Conservation (phyloP, 2,113 vertebrate species). For the Procavia capensis region DNA sequence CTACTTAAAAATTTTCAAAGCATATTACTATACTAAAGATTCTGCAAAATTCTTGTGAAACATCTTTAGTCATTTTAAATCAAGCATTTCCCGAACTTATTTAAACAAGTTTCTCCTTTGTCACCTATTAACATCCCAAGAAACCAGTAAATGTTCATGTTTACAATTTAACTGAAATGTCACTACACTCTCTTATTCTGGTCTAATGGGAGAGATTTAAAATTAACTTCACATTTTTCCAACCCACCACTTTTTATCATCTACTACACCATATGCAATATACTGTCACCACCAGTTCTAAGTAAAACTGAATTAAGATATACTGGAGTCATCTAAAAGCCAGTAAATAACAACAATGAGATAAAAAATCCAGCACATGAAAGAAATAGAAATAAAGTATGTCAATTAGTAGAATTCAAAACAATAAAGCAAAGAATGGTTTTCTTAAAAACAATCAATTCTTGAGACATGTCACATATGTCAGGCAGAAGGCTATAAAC, state of each 20-base stretch:
- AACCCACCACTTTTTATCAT: neutral
- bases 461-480: neutral
- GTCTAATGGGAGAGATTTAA: neutral
- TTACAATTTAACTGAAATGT: conserved; percentile 14
- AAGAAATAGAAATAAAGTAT: neutral
- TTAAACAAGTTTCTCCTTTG: neutral
- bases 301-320: neutral
- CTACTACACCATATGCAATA: neutral
- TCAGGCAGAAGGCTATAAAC: neutral
- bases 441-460: neutral
- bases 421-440: neutral
- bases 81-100: neutral
- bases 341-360: neutral
- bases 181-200: neutral
- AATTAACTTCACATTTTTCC: neutral
- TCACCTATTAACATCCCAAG: neutral
- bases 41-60: neutral
- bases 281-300: neutral
- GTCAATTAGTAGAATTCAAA: neutral
- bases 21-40: neutral
- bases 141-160: neutral
- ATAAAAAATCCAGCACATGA: neutral
- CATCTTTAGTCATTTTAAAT: neutral
- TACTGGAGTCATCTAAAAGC: neutral
- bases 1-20: neutral